Base-by-base conservation (phyloP, 2,113 vertebrate species). In the Mesembrinibis cayennensis region DNA sequence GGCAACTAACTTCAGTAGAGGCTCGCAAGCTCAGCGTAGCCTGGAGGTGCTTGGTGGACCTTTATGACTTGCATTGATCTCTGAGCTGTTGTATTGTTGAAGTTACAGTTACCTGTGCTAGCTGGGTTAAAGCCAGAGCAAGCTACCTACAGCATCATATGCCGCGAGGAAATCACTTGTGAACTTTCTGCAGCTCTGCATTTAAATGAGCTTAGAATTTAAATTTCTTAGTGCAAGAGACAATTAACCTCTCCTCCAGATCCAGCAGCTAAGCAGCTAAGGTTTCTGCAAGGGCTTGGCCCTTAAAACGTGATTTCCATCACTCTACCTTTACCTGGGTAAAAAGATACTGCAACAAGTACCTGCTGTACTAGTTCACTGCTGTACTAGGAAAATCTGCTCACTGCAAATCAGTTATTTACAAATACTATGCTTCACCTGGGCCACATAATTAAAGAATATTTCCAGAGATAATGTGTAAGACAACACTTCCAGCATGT, bases 401-500 rank as follows among this genome's bases (percentile, higher is more conserved):
- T 71, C 21, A 0, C 66, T 93, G 53, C 71, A 58, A 29, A 86
- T 55, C 78, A 53, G 62, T 58, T 91, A 78, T 53, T 82, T 92
- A 53, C 47, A 92, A 92, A 63, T 22, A 34, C 45, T 45, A 1
- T 27, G 47, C 77, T 90, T 76, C 63, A 87, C 72, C 91, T 56
- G 56, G 85, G 52, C 67, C 90, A 87, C 63, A 15, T 5, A 71
- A 92, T 84, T 87, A 69, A n/a, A 87, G 76, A 16, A 63, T 59
- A 84, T 63, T 89, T 79, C 92, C 5, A 3, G 90, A 95, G 86
- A 84, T 72, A 25, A 61, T 58, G 79, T 66, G 80, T 95, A 92
- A 95, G 92, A 80, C 94, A 84, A 66, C 26, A 78, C n/a, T 97
- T 94, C 90, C 89, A 91, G 77, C 82, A 45, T 50, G 34, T 47